Conservation (phyloP, 1,140 invertebrate genomes). For the Drosophila truncata region DNA sequence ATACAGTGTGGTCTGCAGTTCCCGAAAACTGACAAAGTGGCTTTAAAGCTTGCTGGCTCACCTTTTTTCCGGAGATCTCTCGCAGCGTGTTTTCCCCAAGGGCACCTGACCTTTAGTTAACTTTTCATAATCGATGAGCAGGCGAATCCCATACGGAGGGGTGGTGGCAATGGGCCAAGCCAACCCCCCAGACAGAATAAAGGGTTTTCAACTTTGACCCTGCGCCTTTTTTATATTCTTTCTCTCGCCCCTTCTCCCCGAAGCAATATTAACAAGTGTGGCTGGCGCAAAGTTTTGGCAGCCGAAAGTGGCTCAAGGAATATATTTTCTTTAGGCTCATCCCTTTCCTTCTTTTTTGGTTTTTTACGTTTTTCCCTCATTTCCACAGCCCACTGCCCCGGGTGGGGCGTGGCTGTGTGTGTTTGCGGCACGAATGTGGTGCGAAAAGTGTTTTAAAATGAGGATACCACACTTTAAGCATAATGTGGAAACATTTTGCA, state of each 20-base stretch:
- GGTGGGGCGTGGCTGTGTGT: constrained; percentile 22
- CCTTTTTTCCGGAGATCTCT: constrained; percentile 20
- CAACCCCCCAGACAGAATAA: constrained; percentile 48
- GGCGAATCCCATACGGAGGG: constrained; percentile 47
- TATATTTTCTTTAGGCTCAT: constrained; percentile 55
- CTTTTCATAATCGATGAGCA: constrained; percentile 79
- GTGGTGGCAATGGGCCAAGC: background rate
- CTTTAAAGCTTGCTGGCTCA: constrained; percentile 17
- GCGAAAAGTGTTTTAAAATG: constrained; percentile 51
- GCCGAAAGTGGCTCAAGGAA: constrained; percentile 42
- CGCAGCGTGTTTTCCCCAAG: constrained; percentile 9
- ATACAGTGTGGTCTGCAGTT: constrained; percentile 7
- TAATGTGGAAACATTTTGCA: constrained; percentile 21
- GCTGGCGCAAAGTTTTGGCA: constrained; percentile 53
- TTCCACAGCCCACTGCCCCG: constrained; percentile 5
- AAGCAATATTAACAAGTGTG: constrained; percentile 71
- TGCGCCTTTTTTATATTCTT: constrained; percentile 64
- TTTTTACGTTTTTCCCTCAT: constrained; percentile 6
- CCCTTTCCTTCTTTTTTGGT: constrained; percentile 15
- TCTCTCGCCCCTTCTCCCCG: constrained; percentile 10
- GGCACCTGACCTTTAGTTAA: constrained; percentile 66
- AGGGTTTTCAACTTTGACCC: constrained; percentile 77
- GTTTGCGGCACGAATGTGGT: constrained; percentile 10
- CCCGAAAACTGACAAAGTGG: constrained; percentile 24
- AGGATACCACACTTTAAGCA: constrained; percentile 26